Conservation (phyloP, 1,140 invertebrate genomes). For the Rhagoletis zephyria region DNA sequence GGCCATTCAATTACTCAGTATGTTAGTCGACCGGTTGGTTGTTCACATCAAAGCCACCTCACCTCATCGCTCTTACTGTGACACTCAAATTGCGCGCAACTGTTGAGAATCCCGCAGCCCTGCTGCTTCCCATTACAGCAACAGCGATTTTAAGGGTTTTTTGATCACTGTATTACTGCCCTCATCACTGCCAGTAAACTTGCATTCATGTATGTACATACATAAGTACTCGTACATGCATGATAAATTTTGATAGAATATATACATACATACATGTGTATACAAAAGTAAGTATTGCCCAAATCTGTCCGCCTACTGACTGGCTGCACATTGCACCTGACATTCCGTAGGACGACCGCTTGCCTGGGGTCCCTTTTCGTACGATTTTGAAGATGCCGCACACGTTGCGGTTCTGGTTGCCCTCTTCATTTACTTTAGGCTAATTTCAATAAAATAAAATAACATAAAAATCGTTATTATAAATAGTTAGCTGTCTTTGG, state of each 20-base stretch:
- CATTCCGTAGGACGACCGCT: neutral
- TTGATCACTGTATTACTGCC: too few species aligned
- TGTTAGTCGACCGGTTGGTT: neutral
- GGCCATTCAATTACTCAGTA: neutral
- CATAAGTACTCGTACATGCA: neutral
- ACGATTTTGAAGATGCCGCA: neutral
- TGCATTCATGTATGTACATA: neutral
- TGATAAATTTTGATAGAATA: neutral
- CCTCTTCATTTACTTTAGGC: neutral
- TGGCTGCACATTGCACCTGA: constrained; percentile 24
- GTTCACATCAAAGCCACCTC: neutral
- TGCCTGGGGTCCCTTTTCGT: neutral
- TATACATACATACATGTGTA: neutral
- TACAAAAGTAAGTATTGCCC: neutral
- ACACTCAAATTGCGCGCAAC: constrained; percentile 3
- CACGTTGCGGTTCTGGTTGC: neutral
- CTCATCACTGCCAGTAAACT: neutral
- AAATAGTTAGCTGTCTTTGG: constrained; percentile 6
- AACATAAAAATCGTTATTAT: constrained; percentile 16
- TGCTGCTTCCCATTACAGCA: neutral
- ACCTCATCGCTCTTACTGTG: neutral
- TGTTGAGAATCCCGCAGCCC: neutral
- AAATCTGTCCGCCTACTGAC: neutral
- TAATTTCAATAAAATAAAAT: neutral
- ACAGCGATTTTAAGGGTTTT: neutral